Percentiles rank a stretch among this genome's conserved stretches.
phyloP scores from a whole-genome alignment of 2,888 invertebrate species.

The Meandrusa payeni region DNA sequence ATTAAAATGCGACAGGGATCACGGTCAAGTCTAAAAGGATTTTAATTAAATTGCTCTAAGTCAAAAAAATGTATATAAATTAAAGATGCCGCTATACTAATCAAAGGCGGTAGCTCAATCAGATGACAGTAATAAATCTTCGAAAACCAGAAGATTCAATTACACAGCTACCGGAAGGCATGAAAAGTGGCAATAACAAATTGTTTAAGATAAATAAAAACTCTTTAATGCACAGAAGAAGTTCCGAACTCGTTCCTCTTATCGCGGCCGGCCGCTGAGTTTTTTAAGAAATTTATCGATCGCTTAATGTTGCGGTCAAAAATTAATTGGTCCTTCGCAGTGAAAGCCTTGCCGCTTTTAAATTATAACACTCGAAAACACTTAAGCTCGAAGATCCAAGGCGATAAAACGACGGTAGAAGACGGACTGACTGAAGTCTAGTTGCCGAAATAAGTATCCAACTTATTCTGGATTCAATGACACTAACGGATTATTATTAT shows the following conservation, averaged over 20 bases:
- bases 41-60: conserved; percentile 35
- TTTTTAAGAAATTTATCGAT: conserved; percentile 67
- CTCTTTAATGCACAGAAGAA: conserved; percentile 65
- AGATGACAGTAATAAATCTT: conserved; percentile 65
- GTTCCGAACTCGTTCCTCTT: conserved; percentile 56
- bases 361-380: conserved; percentile 61
- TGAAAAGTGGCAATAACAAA: conserved; percentile 76
- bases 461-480: no score
- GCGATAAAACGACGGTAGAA: conserved; percentile 6
- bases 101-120: conserved; percentile 71
- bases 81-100: conserved; percentile 50
- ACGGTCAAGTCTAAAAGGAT: conserved; percentile 29
- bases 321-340: conserved; percentile 65
- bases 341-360: conserved; percentile 65
- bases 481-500: no score
- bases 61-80: conserved; percentile 37
- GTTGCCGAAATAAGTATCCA: no score
- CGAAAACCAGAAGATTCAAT: conserved; percentile 77
- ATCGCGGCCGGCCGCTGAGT: conserved; percentile 46
- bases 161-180: conserved; percentile 74
- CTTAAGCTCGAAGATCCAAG: conserved; percentile 40
- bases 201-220: conserved; percentile 77
- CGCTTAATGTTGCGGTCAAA: conserved; percentile 65
- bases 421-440: conserved; percentile 5
- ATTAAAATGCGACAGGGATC: no score